Evolutionary conservation across 2,888 invertebrate genomes (phyloP).

Genomic region (Eristalis arbustorum): DNA sequence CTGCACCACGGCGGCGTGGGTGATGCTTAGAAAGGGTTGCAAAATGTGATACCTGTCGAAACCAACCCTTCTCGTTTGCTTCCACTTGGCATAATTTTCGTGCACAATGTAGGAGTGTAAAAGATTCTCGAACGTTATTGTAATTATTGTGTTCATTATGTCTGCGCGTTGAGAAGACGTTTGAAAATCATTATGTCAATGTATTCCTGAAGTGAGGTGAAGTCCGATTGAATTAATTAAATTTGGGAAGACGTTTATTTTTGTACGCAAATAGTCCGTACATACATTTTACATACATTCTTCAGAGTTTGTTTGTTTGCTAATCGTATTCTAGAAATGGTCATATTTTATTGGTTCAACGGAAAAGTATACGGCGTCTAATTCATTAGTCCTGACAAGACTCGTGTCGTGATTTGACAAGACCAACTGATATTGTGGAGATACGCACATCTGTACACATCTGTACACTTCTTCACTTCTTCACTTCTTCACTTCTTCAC

Average conservation of each 20-base stretch:
- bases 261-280: no score
- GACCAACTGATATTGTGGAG: no score
- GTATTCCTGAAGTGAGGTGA: not conserved
- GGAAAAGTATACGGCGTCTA: no score
- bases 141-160: constrained; percentile 42
- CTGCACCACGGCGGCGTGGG: not conserved
- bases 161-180: constrained; percentile 1
- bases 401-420: no score
- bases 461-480: no score
- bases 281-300: no score
- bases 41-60: constrained; percentile 15
- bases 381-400: no score
- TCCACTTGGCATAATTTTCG: constrained; percentile 11
- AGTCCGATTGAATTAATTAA: not conserved
- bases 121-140: constrained; percentile 3
- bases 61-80: constrained; percentile 10
- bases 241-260: not conserved
- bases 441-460: no score
- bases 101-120: not conserved
- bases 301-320: no score
- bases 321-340: no score
- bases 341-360: no score
- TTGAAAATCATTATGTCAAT: not conserved
- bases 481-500: no score
- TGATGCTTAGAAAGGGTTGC: constrained; percentile 9